Base-by-base conservation (phyloP, 1,140 invertebrate species). In the Lithobius niger region DNA sequence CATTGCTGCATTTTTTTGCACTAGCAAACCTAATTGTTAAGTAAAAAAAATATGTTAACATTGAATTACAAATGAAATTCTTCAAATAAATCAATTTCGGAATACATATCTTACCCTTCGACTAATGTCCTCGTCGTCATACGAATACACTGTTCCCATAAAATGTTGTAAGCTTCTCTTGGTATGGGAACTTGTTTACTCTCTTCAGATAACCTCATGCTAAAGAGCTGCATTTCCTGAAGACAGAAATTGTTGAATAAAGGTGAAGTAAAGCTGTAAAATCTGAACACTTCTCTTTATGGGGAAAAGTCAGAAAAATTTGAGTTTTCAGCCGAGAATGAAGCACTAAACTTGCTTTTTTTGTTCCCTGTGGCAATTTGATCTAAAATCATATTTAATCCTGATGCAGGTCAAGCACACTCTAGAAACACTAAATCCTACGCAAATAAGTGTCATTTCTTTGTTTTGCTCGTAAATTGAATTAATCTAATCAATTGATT, bases 1-100 rank as follows among this genome's bases (percentile, higher is more conserved):
- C 93, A 61, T 93, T 93, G 0, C 91, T 90, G 73, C 96, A 99
- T 69, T 95, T 96, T 61, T 86, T 89, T 1, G 86, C 86, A 65
- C 80, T 82, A 4, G 89, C 82, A 73, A 89, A 96, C 3, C 85
- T 87, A 59, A 15, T 72, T 65, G 56, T 56, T 19, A 60, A 56
- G 57, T 60, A 57, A 27, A 57, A 42, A n/a, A 31, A 18, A n/a
- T 27, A 22, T 22, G 54, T 15, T n/a, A n/a, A n/a, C n/a, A n/a
- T 10, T n/a, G 50, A 48, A 0, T 43, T 10, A 13, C 18, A 56
- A 52, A 57, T 24, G 31, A 45, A 45, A 15, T 59, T 16, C 26
- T 54, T 6, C 55, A 13, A 59, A 19, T 45, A 45, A 58, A 21
- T 55, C 19, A 59, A 43, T 13, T 21, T 53, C 25, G 27, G 21